Conservation (phyloP, 2,113 vertebrate species). For the Tupaia chinensis region DNA sequence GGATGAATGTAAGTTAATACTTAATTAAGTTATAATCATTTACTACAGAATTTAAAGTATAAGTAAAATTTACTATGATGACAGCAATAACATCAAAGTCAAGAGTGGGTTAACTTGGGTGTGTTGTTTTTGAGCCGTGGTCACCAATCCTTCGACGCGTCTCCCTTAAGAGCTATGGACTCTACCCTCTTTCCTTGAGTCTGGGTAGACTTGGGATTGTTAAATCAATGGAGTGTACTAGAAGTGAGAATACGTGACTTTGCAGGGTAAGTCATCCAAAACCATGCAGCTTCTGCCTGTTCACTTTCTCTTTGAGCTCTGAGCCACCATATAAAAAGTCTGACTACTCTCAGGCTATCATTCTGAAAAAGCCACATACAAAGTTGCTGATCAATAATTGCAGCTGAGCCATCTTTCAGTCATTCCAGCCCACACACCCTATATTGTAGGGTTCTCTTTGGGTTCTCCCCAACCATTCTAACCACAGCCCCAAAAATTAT, state of each 20-base stretch:
- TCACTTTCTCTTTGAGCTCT: constrained; percentile 25
- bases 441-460: background rate
- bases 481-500: background rate
- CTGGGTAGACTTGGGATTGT: background rate
- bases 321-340: background rate
- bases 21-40: background rate
- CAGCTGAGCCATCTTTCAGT: background rate
- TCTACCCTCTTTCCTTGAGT: background rate
- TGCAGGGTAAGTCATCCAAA: background rate
- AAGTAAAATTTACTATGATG: background rate
- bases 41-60: background rate
- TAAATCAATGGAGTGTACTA: background rate
- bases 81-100: background rate
- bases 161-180: background rate
- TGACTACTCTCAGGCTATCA: background rate
- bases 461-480: background rate
- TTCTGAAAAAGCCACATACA: background rate
- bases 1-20: background rate
- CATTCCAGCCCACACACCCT: background rate
- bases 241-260: background rate
- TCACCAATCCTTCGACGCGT: background rate
- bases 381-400: background rate
- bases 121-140: background rate
- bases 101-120: background rate
- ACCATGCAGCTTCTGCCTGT: background rate